Evolutionary conservation across 2,888 invertebrate species (phyloP), one percentile per base, ranked within the genome.

Genomic region (Phlogophora meticulosa): DNA sequence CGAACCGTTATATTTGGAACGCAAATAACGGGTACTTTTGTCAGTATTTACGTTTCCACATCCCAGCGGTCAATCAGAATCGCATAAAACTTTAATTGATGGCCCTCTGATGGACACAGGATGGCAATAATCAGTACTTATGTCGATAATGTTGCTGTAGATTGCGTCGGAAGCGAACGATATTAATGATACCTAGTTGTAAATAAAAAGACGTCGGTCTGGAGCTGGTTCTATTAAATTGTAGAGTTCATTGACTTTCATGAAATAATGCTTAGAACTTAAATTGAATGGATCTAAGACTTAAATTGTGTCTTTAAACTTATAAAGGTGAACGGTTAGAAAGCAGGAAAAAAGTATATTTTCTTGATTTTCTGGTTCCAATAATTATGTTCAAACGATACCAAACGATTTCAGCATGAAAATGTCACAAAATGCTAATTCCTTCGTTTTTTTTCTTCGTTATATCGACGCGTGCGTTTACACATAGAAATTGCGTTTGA

Each of bases 21-120:
- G 17, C 46, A 65, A 70, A 78, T 58, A 61, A 58, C 56, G 36
- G 55, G 15, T n/a, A 40, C 34, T 51, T 75, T 52, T 48, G 40
- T 64, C 45, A 61, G 24, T 78, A 51, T 75, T 48, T 58, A 78
- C 45, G 28, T 49, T 72, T 61, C 49, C 49, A 46, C 49, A 49
- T 49, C 61, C 28, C 58, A 56, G 22, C 43, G 20, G 51, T 45
- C 64, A 56, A 61, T 69, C 58, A 69, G 61, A 45, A 55, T 59
- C 58, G 22, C 58, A 60, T 65, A 59, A 60, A 72, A 68, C 59
- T 76, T 68, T 72, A 46, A 65, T 59, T 75, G 48, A 36, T 34
- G 48, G 51, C 43, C 11, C 46, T 58, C 58, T 60, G 69, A 61
- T 58, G 69, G 58, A 58, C 42, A 10, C 74, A 78, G 74, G 58